Percentiles rank a stretch among this genome's conserved stretches.
These are phyloP conservation scores for Drosophila hydei DNA, from an alignment of 1,140 invertebrate genomes.

Conservation along the genomic window DNA sequence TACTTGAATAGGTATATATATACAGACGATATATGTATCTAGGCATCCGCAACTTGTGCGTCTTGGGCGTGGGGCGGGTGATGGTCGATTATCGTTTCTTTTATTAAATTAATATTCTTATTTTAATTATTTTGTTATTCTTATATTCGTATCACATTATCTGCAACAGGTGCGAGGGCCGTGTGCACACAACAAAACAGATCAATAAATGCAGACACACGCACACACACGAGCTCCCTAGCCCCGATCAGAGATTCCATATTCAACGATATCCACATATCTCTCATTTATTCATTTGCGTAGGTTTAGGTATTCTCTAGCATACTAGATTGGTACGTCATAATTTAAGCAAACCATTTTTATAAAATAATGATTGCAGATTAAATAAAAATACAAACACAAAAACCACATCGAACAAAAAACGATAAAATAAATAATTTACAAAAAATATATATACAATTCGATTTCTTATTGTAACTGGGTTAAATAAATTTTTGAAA, in stretches of 20 bases:
- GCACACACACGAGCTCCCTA: slow-evolving; percentile 1
- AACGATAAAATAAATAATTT: slow-evolving; percentile 46
- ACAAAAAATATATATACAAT: slow-evolving; percentile 11
- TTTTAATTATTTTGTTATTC: slow-evolving; percentile 34
- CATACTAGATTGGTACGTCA: slow-evolving; percentile 62
- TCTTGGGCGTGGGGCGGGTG: slow-evolving; percentile 69
- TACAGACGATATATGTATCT: slow-evolving; percentile 47
- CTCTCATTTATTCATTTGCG: slow-evolving; percentile 68
- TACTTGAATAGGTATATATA: slow-evolving; percentile 21
- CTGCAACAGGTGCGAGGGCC: neutral
- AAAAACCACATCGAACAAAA: slow-evolving; percentile 2
- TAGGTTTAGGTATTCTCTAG: slow-evolving; percentile 76
- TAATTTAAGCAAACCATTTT: slow-evolving; percentile 43
- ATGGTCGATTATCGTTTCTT: slow-evolving; percentile 67
- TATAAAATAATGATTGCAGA: slow-evolving; percentile 22
- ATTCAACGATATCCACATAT: slow-evolving; percentile 25
- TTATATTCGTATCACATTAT: slow-evolving; percentile 20
- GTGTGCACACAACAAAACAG: slow-evolving; percentile 1
- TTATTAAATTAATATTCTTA: slow-evolving; percentile 66
- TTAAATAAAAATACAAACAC: slow-evolving; percentile 49
- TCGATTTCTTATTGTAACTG: neutral
- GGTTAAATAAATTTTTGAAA: too few species aligned
- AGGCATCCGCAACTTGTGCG: slow-evolving; percentile 52
- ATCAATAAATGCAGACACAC: slow-evolving; percentile 16
- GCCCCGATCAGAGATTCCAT: slow-evolving; percentile 22